These are phyloP conservation scores for Liasis olivaceus DNA, from an alignment of 2,797 vertebrate species.

Conservation along the genomic window DNA sequence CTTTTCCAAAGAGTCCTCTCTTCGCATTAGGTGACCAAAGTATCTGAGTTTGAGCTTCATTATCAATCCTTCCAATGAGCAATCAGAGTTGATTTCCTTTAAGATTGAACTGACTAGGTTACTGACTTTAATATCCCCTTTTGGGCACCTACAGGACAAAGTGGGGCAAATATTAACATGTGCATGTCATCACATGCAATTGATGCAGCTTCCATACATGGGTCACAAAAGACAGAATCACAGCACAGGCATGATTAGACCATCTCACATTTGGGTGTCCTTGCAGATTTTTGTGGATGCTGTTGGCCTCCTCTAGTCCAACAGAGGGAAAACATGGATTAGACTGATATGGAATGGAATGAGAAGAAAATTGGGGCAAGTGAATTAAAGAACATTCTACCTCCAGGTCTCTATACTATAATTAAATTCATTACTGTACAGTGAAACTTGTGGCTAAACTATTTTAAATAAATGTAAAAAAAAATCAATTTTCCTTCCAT, in stretches of 20 bases:
- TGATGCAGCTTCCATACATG: neutral
- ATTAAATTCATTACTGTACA: neutral
- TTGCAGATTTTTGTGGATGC: neutral
- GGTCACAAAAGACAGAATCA: neutral
- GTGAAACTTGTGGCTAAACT: neutral
- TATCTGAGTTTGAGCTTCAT: too few relatives aligned
- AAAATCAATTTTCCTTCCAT: neutral
- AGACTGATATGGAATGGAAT: neutral
- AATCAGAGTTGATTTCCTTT: too few relatives aligned
- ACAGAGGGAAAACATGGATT: neutral
- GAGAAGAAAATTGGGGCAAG: neutral
- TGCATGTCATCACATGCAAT: neutral
- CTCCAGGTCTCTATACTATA: neutral
- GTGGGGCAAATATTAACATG: neutral
- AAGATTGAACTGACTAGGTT: neutral
- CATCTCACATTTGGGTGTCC: neutral
- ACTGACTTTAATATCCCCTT: neutral
- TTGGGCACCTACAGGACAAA: neutral
- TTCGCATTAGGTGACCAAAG: too few relatives aligned
- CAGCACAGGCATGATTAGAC: neutral
- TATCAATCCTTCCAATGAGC: too few relatives aligned
- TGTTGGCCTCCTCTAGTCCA: neutral
- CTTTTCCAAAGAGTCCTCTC: too few relatives aligned
- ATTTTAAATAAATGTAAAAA: neutral
- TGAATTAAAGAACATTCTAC: neutral